Conservation (phyloP, 2,797 vertebrate species). For the Phrynocephalus guinanensis region DNA sequence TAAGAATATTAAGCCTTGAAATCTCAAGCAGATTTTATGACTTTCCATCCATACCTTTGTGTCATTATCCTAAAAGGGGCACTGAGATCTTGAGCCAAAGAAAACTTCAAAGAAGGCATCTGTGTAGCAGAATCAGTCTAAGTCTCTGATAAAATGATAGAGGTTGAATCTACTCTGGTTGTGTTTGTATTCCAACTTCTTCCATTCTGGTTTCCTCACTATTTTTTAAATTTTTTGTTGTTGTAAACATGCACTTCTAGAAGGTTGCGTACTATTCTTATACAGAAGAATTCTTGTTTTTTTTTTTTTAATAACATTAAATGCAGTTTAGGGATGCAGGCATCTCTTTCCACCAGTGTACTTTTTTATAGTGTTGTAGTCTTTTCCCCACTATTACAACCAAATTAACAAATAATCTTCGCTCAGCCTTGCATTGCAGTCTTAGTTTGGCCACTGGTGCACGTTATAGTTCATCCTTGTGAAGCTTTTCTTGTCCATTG, state of each 20-base stretch:
- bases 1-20: constrained; percentile 67
- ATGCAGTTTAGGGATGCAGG: neutral
- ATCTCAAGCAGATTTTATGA: constrained; percentile 66
- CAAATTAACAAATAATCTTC: neutral
- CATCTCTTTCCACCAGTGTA: neutral
- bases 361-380: neutral
- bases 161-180: constrained; percentile 64
- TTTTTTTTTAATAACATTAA: constrained; percentile 29
- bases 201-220: constrained; percentile 60
- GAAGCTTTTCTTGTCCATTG: neutral
- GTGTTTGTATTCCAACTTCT: constrained; percentile 64
- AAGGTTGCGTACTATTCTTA: constrained; percentile 41
- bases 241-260: constrained; percentile 55
- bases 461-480: neutral
- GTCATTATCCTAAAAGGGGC: constrained; percentile 60
- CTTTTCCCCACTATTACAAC: neutral
- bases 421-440: neutral
- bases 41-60: constrained; percentile 65
- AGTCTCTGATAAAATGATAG: constrained; percentile 70
- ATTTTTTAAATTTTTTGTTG: constrained; percentile 44
- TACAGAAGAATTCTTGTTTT: constrained; percentile 49
- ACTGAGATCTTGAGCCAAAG: constrained; percentile 55
- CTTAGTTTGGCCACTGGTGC: neutral
- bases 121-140: constrained; percentile 71
- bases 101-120: constrained; percentile 73